A percentile compares a stretch with the other conserved stretches of the same genome.
These are phyloP conservation scores for Oscheius sp. DNA, from an alignment of 2,888 invertebrate species.

Conservation along the genomic window DNA sequence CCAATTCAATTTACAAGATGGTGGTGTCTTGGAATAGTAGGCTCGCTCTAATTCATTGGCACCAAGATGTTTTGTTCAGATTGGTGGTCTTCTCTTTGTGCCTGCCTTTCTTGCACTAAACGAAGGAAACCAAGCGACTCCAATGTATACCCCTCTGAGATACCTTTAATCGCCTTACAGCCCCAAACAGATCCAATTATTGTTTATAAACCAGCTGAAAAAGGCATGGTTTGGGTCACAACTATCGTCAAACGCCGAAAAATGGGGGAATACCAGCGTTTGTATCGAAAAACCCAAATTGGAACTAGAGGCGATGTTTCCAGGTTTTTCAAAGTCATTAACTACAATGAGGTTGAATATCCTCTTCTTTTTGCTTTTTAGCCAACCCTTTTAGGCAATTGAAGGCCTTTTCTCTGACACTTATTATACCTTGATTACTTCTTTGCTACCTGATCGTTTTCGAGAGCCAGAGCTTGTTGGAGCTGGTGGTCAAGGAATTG, in stretches of 20 bases:
- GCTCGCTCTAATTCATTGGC: neutral
- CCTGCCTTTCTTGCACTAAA: neutral
- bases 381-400: neutral
- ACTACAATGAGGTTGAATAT: neutral
- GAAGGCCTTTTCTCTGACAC: neutral
- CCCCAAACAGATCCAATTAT: neutral
- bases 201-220: constrained; percentile 2
- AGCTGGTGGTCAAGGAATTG: constrained; percentile 17
- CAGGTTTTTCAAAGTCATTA: constrained; percentile 3
- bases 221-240: neutral
- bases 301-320: constrained; percentile 16
- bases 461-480: neutral
- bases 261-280: neutral
- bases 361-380: too few species aligned
- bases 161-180: neutral
- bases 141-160: neutral
- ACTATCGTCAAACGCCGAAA: neutral
- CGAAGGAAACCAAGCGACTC: neutral
- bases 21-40: neutral
- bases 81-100: neutral
- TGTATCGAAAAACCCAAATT: constrained; percentile 11
- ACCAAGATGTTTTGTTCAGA: neutral
- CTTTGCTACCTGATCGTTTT: constrained; percentile 14
- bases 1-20: neutral
- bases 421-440: neutral